Percentiles rank a stretch among this genome's conserved stretches.
Evolutionary conservation across 2,888 invertebrate genomes (phyloP).

Genomic region (Deroplatys truncata): DNA sequence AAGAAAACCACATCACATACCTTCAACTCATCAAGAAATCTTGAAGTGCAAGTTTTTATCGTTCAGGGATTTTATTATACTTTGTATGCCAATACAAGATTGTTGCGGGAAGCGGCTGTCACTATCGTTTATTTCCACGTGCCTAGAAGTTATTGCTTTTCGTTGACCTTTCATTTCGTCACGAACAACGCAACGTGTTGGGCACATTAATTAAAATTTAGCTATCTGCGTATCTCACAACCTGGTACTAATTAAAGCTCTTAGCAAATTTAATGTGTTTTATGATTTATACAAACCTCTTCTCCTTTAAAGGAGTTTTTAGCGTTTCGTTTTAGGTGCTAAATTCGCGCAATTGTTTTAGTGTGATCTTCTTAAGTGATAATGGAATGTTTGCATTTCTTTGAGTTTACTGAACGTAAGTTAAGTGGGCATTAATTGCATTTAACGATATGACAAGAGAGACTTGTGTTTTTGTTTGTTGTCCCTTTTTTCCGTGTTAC

Average conservation of each 20-base stretch:
- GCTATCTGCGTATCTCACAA: neutral
- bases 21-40: neutral
- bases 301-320: no score
- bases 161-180: neutral
- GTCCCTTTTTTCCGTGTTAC: no score
- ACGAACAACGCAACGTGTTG: neutral
- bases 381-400: neutral
- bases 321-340: no score
- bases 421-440: neutral
- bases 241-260: neutral
- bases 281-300: neutral
- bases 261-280: neutral
- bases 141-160: neutral
- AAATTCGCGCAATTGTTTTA: neutral
- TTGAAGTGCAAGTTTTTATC: neutral
- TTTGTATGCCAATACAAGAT: neutral
- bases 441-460: no score
- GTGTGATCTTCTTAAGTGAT: neutral
- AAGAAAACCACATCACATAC: no score
- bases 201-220: neutral
- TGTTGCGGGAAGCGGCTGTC: neutral
- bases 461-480: no score
- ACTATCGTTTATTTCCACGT: neutral
- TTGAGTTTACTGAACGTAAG: no score
- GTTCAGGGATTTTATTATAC: neutral